These are phyloP conservation scores for Dendrocopos noguchii DNA, from an alignment of 2,113 vertebrate species.

Conservation along the genomic window DNA sequence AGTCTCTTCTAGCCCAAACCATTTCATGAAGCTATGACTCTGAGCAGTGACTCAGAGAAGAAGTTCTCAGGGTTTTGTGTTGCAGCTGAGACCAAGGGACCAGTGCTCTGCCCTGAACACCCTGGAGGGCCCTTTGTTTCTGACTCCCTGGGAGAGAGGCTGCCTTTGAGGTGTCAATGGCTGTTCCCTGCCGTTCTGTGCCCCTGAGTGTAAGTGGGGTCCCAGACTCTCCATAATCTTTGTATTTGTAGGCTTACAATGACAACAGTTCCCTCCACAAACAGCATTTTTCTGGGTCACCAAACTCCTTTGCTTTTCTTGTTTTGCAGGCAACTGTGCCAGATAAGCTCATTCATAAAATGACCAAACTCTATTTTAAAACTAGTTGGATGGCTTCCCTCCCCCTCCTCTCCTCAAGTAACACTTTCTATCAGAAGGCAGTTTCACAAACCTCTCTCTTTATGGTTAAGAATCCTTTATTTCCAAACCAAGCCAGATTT, in stretches of 20 bases:
- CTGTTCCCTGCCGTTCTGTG: neutral
- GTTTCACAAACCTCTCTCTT: neutral
- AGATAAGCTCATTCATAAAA: conserved; percentile 47
- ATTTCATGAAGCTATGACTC: no score
- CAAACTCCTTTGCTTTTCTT: neutral
- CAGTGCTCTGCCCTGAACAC: neutral
- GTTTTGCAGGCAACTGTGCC: neutral
- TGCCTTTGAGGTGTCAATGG: neutral
- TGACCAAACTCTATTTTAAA: conserved; percentile 28
- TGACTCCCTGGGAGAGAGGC: neutral
- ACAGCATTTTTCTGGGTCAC: neutral
- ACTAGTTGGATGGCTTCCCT: neutral
- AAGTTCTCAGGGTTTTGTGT: neutral
- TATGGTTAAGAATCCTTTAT: neutral
- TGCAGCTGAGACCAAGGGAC: neutral
- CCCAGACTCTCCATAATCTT: neutral
- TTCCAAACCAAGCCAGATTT: neutral
- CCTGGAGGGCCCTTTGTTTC: neutral
- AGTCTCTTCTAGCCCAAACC: no score
- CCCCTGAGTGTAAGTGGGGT: accelerated
- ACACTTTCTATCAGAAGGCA: neutral
- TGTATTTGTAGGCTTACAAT: neutral
- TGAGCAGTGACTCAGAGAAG: neutral
- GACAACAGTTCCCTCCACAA: neutral
- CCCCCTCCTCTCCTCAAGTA: neutral